Percentiles rank a stretch among this genome's conserved stretches.
These are phyloP conservation scores for Norana najaformis DNA, from an alignment of 2,888 invertebrate genomes.

Conservation along the genomic window DNA sequence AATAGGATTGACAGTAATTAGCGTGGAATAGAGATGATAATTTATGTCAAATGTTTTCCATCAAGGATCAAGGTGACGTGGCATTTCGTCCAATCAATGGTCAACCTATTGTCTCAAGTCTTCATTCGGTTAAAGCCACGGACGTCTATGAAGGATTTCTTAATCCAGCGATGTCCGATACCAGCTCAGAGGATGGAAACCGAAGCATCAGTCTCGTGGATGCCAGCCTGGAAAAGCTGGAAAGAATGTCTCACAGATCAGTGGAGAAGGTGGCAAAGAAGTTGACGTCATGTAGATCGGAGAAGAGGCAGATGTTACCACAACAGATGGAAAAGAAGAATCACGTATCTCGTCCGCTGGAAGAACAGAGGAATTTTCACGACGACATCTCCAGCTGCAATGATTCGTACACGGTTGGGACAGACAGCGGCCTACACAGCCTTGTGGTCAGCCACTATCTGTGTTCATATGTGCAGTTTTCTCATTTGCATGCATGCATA, in stretches of 20 bases:
- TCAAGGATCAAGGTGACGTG: not conserved
- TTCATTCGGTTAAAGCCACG: not conserved
- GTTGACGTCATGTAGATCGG: not conserved
- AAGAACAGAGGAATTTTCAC: slow-evolving; percentile 27
- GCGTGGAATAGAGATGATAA: not conserved
- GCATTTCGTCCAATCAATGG: not conserved
- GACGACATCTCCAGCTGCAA: slow-evolving; percentile 52
- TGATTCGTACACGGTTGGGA: slow-evolving; percentile 27
- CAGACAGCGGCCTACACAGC: slow-evolving; percentile 55
- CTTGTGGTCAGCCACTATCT: slow-evolving; percentile 39
- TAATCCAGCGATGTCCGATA: slow-evolving; percentile 20
- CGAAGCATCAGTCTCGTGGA: slow-evolving; percentile 27
- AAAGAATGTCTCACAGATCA: not conserved
- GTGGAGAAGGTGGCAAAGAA: not conserved
- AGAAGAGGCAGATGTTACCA: slow-evolving; percentile 27
- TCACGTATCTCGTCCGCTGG: slow-evolving; percentile 39
- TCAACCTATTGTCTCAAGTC: not conserved
- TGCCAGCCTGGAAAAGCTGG: not conserved
- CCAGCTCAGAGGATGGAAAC: not conserved
- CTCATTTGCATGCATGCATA: too few relatives aligned
- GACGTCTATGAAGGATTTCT: slow-evolving; percentile 1
- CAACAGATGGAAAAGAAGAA: slow-evolving; percentile 44
- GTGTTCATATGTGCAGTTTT: too few relatives aligned
- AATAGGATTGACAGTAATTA: not conserved
- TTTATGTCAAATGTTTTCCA: not conserved